These are phyloP conservation scores for Flexamia atlantica DNA, from an alignment of 2,888 invertebrate genomes.

Conservation along the genomic window DNA sequence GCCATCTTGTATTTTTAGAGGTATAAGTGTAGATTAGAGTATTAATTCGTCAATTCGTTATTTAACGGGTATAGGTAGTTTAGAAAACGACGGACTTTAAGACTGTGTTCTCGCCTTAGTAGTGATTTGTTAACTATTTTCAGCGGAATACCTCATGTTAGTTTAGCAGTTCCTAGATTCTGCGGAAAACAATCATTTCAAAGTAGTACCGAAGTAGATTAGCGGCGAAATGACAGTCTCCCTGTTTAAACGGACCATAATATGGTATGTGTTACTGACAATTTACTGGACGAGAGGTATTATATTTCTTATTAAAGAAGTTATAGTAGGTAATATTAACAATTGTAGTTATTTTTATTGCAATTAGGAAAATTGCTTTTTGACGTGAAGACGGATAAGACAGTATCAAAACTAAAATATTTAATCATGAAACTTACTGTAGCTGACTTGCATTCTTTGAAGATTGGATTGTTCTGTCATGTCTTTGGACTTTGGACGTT, in stretches of 20 bases:
- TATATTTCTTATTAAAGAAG: too few relatives aligned
- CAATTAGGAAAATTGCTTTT: too few relatives aligned
- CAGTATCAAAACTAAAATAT: too few relatives aligned
- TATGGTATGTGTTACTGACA: background rate
- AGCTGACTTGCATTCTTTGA: too few relatives aligned
- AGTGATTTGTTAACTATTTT: slow-evolving; percentile 44
- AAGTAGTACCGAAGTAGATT: background rate
- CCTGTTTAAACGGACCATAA: background rate
- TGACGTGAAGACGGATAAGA: too few relatives aligned
- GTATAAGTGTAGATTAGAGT: slow-evolving; percentile 15
- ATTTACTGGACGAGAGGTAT: too few relatives aligned
- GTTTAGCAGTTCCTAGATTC: slow-evolving; percentile 14
- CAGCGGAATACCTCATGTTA: slow-evolving; percentile 17
- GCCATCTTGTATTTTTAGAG: slow-evolving; percentile 4
- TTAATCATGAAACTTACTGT: too few relatives aligned
- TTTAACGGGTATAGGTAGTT: slow-evolving; percentile 34
- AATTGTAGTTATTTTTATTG: too few relatives aligned
- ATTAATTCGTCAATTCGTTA: slow-evolving; percentile 4
- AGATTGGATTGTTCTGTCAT: too few relatives aligned
- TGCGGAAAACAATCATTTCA: background rate
- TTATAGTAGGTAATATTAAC: too few relatives aligned
- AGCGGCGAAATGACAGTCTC: background rate
- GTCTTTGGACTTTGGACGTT: too few relatives aligned
- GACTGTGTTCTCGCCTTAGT: slow-evolving; percentile 57
- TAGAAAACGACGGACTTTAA: slow-evolving; percentile 28